A percentile compares a stretch with the other conserved stretches of the same genome.
phyloP scores from a whole-genome alignment of 2,797 vertebrate genomes.

The Gymnoscopelus microlampas region DNA sequence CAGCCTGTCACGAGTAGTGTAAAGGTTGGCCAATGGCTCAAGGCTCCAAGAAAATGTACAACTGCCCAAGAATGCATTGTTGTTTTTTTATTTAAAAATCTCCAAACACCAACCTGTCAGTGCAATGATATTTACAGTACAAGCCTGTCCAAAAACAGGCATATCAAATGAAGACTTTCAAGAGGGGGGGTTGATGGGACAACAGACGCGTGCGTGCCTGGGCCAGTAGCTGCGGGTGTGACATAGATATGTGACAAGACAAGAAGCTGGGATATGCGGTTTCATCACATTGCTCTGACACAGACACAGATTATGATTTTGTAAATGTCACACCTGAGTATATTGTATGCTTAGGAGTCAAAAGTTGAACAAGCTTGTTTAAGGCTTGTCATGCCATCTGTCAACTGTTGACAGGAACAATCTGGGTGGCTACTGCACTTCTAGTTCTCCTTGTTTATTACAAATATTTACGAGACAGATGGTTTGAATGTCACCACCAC shows the following conservation, averaged over 20 bases:
- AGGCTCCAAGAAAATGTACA: too few species aligned
- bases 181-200: background rate
- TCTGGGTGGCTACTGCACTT: constrained; percentile 9
- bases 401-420: constrained; percentile 40
- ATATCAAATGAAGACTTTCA: too few species aligned
- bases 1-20: too few species aligned
- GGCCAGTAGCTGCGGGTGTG: too few species aligned
- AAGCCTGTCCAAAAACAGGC: too few species aligned
- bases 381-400: constrained; percentile 24
- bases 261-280: background rate
- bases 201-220: too few species aligned
- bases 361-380: constrained; percentile 11
- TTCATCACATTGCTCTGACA: constrained; percentile 2
- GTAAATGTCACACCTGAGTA: constrained; percentile 24
- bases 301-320: constrained; percentile 6
- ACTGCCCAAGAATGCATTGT: too few species aligned
- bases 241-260: background rate
- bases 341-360: constrained; percentile 20
- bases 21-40: too few species aligned
- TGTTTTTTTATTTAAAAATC: too few species aligned
- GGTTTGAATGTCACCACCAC: constrained; percentile 25
- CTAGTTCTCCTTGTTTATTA: constrained; percentile 35
- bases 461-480: constrained; percentile 25
- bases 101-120: too few species aligned
- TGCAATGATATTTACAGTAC: too few species aligned